Evolutionary conservation across 2,797 vertebrate species (phyloP).

Genomic region (Sebastolobus altivelis): DNA sequence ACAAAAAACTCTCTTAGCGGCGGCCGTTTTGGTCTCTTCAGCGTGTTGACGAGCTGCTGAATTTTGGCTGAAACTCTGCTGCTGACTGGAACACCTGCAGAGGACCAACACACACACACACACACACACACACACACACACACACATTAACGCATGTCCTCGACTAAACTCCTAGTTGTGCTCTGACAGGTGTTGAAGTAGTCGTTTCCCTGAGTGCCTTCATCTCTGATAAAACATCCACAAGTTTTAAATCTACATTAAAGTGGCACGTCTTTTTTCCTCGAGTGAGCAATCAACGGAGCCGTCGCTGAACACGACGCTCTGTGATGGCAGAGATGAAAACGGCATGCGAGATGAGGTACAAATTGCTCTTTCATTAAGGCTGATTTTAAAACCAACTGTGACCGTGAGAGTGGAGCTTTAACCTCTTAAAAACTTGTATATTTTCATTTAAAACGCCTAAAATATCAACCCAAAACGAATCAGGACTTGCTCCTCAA

Average conservation of each 20-base stretch:
- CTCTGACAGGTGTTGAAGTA: constrained; percentile 13
- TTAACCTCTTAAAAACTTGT: too few relatives aligned
- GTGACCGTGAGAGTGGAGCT: background rate
- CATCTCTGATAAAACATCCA: background rate
- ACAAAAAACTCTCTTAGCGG: constrained; percentile 97
- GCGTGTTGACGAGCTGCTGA: constrained; percentile 96
- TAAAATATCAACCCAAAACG: too few relatives aligned
- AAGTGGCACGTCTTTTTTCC: background rate
- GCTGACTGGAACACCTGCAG: constrained; percentile 95
- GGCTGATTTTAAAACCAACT: background rate
- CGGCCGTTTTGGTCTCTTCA: constrained; percentile 94
- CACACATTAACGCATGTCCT: background rate
- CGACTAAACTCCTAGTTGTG: background rate
- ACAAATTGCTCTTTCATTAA: constrained; percentile 29
- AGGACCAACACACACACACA: background rate
- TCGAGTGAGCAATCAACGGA: constrained; percentile 26
- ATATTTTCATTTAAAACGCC: too few relatives aligned
- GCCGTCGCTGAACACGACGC: background rate
- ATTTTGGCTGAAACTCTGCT: constrained; percentile 99
- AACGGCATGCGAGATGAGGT: background rate
- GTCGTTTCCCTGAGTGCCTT: background rate
- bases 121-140: background rate
- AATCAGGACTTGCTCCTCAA: too few relatives aligned
- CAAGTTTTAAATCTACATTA: background rate
- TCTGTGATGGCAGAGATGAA: background rate